Evolutionary conservation across 2,888 invertebrate species (phyloP).

Genomic region (Drosophila subquinaria): DNA sequence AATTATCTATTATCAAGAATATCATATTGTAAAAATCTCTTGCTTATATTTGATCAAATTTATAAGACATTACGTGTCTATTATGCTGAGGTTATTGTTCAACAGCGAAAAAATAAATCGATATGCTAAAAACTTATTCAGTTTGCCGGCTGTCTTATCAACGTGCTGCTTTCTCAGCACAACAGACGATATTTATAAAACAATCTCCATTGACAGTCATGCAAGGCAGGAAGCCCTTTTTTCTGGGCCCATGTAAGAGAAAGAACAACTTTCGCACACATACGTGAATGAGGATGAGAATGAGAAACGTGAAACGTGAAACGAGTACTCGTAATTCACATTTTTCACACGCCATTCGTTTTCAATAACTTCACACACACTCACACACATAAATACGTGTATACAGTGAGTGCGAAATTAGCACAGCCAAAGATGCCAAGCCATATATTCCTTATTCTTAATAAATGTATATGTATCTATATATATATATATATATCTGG

Average conservation of each 20-base stretch:
- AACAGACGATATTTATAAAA: slow-evolving; percentile 30
- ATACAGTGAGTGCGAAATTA: slow-evolving; percentile 57
- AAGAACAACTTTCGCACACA: slow-evolving; percentile 39
- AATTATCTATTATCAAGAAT: not conserved
- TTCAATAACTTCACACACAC: slow-evolving; percentile 67
- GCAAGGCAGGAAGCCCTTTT: slow-evolving; percentile 28
- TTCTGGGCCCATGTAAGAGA: not conserved
- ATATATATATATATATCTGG: slow-evolving; percentile 20
- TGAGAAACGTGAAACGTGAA: not conserved
- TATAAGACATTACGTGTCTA: not conserved
- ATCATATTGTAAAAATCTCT: not conserved
- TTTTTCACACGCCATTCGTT: slow-evolving; percentile 81
- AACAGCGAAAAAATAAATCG: slow-evolving; percentile 11
- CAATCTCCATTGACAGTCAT: slow-evolving; percentile 45
- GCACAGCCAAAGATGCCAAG: slow-evolving; percentile 58
- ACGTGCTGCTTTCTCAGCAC: slow-evolving; percentile 19
- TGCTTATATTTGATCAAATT: not conserved
- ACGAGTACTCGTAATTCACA: slow-evolving; percentile 58
- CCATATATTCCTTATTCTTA: slow-evolving; percentile 52
- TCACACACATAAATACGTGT: too few relatives aligned
- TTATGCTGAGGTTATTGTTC: slow-evolving; percentile 6
- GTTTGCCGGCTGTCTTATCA: slow-evolving; percentile 40
- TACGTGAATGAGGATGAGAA: not conserved
- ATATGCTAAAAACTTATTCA: slow-evolving; percentile 26
- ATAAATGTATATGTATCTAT: slow-evolving; percentile 11